Conservation (phyloP, 2,888 invertebrate genomes). For the Tenthredo distinguenda region DNA sequence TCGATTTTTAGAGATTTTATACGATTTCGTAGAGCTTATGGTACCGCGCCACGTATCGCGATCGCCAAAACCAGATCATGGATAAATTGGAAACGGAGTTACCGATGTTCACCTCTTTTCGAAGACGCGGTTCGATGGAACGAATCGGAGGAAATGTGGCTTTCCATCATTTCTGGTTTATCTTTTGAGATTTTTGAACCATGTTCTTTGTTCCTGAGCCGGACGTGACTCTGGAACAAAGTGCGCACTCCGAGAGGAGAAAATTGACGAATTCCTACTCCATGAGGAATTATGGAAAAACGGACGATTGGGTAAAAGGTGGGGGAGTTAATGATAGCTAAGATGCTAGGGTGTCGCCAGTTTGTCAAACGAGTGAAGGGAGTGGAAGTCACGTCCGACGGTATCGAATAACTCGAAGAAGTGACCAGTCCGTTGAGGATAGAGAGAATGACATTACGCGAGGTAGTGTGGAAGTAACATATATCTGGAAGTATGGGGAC, state of each 20-base stretch:
- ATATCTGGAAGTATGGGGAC: background rate
- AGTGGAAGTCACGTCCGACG: slow-evolving; percentile 14
- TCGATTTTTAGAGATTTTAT: background rate
- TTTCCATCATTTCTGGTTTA: background rate
- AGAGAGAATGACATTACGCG: background rate
- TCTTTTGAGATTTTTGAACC: background rate
- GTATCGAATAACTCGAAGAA: slow-evolving; percentile 37
- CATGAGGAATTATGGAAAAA: background rate
- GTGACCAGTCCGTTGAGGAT: slow-evolving; percentile 39
- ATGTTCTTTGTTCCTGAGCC: no score
- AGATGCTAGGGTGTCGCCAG: background rate
- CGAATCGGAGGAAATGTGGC: background rate
- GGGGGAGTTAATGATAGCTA: background rate
- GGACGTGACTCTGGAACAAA: no score
- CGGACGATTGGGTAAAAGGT: background rate
- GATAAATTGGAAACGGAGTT: background rate
- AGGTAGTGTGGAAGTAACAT: background rate
- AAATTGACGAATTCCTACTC: background rate
- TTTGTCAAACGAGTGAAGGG: background rate
- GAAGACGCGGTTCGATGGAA: background rate
- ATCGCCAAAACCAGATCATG: background rate
- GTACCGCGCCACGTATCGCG: background rate
- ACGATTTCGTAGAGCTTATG: slow-evolving; percentile 2
- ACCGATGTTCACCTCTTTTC: background rate
- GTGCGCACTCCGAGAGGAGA: no score